Conservation (phyloP, 2,113 vertebrate genomes). For the Bambusicola thoracicus region DNA sequence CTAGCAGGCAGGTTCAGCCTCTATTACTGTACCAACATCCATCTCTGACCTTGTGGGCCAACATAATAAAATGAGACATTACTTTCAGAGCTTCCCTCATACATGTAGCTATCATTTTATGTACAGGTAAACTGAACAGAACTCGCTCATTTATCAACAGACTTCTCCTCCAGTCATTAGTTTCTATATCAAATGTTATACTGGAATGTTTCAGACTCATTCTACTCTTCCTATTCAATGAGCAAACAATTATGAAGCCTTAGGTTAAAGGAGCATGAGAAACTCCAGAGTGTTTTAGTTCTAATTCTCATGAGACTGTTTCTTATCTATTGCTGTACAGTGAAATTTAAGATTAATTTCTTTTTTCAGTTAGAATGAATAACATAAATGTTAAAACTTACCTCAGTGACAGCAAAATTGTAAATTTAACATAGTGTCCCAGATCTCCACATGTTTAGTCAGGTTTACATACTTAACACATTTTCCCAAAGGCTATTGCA, state of each 20-base stretch:
- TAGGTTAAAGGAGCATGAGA: neutral
- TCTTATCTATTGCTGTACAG: neutral
- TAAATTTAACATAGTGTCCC: neutral
- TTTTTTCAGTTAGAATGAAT: neutral
- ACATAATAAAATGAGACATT: too few species aligned
- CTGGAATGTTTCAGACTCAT: neutral
- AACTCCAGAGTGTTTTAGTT: neutral
- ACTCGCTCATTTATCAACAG: neutral
- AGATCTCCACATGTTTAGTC: neutral
- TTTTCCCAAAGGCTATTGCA: conserved; percentile 48
- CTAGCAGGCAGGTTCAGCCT: too few species aligned
- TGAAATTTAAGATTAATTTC: conserved; percentile 11
- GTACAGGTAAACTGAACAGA: neutral
- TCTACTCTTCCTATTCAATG: neutral
- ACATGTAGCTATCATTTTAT: neutral
- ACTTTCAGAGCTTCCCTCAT: neutral
- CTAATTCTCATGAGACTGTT: neutral
- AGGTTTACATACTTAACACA: conserved; percentile 26
- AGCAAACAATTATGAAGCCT: neutral
- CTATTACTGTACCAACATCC: too few species aligned
- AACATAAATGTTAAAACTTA: conserved; percentile 24
- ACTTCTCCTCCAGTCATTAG: neutral
- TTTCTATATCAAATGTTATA: neutral
- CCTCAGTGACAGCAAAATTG: neutral
- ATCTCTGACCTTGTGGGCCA: too few species aligned